phyloP scores from a whole-genome alignment of 2,113 vertebrate genomes.

The Sinocyclocheilus grahami region DNA sequence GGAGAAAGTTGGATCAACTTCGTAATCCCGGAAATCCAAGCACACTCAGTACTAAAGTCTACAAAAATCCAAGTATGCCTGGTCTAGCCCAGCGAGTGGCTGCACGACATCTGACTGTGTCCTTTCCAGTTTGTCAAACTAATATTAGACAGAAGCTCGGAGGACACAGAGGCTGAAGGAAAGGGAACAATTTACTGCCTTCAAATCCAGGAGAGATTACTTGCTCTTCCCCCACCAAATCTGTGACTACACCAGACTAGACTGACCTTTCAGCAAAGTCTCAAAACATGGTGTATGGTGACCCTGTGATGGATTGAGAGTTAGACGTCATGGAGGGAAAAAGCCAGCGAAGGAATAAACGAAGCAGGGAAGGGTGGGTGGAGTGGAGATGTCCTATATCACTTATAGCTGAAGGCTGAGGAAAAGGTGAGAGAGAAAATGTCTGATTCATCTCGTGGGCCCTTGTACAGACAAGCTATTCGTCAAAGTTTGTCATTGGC shows the following conservation, averaged over 20 bases:
- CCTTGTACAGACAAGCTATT: slow-evolving; percentile 79
- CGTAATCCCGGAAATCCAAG: slow-evolving; percentile 18
- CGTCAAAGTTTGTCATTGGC: slow-evolving; percentile 81
- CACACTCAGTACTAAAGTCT: slow-evolving; percentile 19
- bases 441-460: slow-evolving; percentile 76
- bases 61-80: slow-evolving; percentile 34
- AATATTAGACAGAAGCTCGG: slow-evolving; percentile 46
- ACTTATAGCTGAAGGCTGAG: slow-evolving; percentile 74
- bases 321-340: slow-evolving; percentile 28
- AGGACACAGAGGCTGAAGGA: slow-evolving; percentile 46
- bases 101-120: slow-evolving; percentile 20
- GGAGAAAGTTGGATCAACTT: neutral
- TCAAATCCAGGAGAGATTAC: slow-evolving; percentile 59
- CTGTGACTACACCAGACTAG: slow-evolving; percentile 53
- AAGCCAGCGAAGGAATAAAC: slow-evolving; percentile 55
- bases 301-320: slow-evolving; percentile 56
- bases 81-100: neutral
- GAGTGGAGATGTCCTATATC: slow-evolving; percentile 77
- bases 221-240: slow-evolving; percentile 48
- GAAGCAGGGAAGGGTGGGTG: slow-evolving; percentile 49
- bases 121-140: slow-evolving; percentile 43
- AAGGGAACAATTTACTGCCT: slow-evolving; percentile 56
- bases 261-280: slow-evolving; percentile 58
- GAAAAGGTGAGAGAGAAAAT: slow-evolving; percentile 80
- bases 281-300: slow-evolving; percentile 52